phyloP scores from a whole-genome alignment of 1,140 invertebrate species.

The Plodia interpunctella region DNA sequence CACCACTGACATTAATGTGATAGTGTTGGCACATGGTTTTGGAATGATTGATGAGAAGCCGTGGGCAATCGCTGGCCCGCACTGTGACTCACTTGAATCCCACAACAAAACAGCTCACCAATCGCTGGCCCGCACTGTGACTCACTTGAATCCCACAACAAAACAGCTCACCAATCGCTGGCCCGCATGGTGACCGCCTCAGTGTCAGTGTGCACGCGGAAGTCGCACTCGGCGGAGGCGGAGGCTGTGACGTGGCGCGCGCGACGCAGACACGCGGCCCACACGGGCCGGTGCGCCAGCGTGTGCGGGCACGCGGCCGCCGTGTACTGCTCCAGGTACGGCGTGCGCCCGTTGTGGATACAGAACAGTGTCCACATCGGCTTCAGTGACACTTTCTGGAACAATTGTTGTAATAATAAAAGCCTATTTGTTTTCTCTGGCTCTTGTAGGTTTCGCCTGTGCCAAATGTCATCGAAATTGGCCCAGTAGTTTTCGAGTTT shows the following conservation, averaged over 20 bases:
- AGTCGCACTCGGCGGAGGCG: constrained; percentile 51
- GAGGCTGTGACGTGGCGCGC: constrained; percentile 59
- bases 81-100: too few species aligned
- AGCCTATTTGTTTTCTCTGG: too few species aligned
- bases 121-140: too few species aligned
- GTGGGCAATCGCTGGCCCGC: too few species aligned
- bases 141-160: too few species aligned
- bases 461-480: too few species aligned
- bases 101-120: too few species aligned
- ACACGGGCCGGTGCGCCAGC: constrained; percentile 43
- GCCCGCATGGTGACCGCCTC: constrained; percentile 62
- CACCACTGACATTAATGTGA: too few species aligned
- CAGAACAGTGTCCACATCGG: constrained; percentile 66
- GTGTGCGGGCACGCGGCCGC: constrained; percentile 37
- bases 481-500: too few species aligned
- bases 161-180: constrained; percentile 58
- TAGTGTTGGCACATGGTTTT: too few species aligned
- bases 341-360: constrained; percentile 59
- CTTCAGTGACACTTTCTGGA: constrained; percentile 55
- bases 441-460: too few species aligned
- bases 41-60: too few species aligned
- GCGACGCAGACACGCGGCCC: constrained; percentile 44
- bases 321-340: constrained; percentile 60
- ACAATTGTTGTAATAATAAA: neutral
- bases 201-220: constrained; percentile 53